A percentile compares a stretch with the other conserved stretches of the same genome.
phyloP scores from a whole-genome alignment of 2,797 vertebrate genomes.

The Meriones psammophilus region DNA sequence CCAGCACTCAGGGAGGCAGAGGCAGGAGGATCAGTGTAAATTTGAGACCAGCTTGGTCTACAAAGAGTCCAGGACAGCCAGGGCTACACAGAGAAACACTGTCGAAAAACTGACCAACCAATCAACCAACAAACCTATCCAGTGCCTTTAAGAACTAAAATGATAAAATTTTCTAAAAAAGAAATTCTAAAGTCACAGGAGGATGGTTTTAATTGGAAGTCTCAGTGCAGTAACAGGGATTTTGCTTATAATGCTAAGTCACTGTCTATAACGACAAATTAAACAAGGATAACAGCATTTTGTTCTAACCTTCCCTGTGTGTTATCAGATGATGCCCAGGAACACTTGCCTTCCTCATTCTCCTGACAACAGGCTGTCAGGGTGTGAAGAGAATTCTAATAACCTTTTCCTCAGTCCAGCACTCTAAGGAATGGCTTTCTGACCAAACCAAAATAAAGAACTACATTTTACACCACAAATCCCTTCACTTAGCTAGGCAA shows the following conservation, averaged over 20 bases:
- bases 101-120: background rate
- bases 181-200: constrained; percentile 27
- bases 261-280: background rate
- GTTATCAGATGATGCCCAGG: background rate
- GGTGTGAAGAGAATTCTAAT: background rate
- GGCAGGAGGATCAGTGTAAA: no score
- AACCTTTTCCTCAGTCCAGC: background rate
- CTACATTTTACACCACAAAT: background rate
- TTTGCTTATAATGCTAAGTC: background rate
- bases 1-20: no score
- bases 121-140: background rate
- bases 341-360: background rate
- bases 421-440: background rate
- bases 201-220: constrained; percentile 1
- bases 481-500: background rate
- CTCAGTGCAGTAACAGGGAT: background rate
- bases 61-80: no score
- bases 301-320: background rate
- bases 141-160: constrained; percentile 11
- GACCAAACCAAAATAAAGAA: background rate
- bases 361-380: background rate
- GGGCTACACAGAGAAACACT: no score
- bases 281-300: background rate
- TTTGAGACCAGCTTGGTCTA: no score
- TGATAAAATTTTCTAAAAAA: constrained; percentile 51